Evolutionary conservation across 2,888 invertebrate species (phyloP).

Genomic region (Lutraria lutraria): DNA sequence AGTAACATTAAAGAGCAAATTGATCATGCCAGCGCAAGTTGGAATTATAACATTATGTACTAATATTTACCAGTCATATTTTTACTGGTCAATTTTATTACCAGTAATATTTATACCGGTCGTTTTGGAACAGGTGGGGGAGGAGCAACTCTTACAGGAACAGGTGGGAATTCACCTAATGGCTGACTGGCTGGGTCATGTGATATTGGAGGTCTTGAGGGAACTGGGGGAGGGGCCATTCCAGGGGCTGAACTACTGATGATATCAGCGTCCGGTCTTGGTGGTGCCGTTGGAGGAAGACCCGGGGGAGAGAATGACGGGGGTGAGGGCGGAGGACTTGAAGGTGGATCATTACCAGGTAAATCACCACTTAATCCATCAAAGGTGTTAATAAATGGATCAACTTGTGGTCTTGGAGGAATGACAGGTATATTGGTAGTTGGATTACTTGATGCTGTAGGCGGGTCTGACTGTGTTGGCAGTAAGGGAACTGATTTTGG

Average conservation of each 20-base stretch:
- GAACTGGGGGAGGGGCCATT: slow-evolving; percentile 67
- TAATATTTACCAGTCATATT: too few relatives aligned
- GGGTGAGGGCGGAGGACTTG: slow-evolving; percentile 66
- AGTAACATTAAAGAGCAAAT: too few relatives aligned
- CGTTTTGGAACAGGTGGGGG: slow-evolving; percentile 78
- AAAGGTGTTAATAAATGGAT: slow-evolving; percentile 22
- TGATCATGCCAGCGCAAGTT: too few relatives aligned
- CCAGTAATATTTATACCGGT: slow-evolving; percentile 36
- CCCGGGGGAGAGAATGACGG: slow-evolving; percentile 53
- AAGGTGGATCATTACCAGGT: slow-evolving; percentile 45
- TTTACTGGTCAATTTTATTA: too few relatives aligned
- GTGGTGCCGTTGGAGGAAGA: slow-evolving; percentile 66
- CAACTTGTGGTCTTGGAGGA: slow-evolving; percentile 57
- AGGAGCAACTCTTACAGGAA: slow-evolving; percentile 68
- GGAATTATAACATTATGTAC: too few relatives aligned
- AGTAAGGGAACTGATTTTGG: slow-evolving; percentile 44
- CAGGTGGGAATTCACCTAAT: slow-evolving; percentile 64
- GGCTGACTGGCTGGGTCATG: slow-evolving; percentile 51
- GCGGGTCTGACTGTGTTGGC: slow-evolving; percentile 33
- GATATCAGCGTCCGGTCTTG: slow-evolving; percentile 50
- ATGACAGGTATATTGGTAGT: slow-evolving; percentile 42
- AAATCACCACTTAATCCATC: slow-evolving; percentile 39
- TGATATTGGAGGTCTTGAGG: slow-evolving; percentile 60
- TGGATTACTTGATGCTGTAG: neutral
- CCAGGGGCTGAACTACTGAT: slow-evolving; percentile 40